phyloP scores from a whole-genome alignment of 2,888 invertebrate species.

The Drosophila multiciliata region DNA sequence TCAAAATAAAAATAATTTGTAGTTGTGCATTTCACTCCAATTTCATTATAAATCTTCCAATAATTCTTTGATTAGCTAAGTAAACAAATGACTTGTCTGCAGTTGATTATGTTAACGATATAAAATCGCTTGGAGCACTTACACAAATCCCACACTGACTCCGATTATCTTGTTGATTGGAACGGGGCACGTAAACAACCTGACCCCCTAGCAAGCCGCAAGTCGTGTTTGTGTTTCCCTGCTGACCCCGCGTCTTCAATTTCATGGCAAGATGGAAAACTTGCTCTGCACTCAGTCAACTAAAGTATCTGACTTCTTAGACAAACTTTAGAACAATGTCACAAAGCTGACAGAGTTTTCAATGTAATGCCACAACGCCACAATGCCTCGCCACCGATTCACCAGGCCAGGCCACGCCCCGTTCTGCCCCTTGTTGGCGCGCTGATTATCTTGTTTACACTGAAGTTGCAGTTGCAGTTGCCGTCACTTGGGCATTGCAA shows the following conservation, averaged over 20 bases:
- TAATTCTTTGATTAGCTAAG: neutral
- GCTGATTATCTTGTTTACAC: conserved; percentile 80
- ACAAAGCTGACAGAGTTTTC: conserved; percentile 34
- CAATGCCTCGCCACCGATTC: conserved; percentile 7
- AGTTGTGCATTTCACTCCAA: neutral
- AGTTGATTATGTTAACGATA: conserved; percentile 20
- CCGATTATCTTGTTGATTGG: conserved; percentile 35
- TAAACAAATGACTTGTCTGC: neutral
- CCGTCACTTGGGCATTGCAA: conserved; percentile 47
- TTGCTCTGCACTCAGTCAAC: conserved; percentile 43
- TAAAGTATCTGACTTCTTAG: conserved; percentile 68
- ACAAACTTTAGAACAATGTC: conserved; percentile 73
- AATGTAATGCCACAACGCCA: conserved; percentile 3
- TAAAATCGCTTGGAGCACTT: conserved; percentile 23
- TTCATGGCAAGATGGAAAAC: conserved; percentile 11
- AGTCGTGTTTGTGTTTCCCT: neutral
- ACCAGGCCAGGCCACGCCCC: conserved; percentile 44
- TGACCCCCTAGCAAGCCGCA: conserved; percentile 3
- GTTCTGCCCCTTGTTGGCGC: conserved; percentile 9
- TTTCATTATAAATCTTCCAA: neutral
- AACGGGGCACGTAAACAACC: conserved; percentile 43
- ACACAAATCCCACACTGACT: conserved; percentile 7
- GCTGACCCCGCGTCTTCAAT: neutral
- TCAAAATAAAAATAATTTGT: neutral
- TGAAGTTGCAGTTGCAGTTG: conserved; percentile 57